Base-by-base conservation (phyloP, 2,113 vertebrate species). In the Alectura lathami region DNA sequence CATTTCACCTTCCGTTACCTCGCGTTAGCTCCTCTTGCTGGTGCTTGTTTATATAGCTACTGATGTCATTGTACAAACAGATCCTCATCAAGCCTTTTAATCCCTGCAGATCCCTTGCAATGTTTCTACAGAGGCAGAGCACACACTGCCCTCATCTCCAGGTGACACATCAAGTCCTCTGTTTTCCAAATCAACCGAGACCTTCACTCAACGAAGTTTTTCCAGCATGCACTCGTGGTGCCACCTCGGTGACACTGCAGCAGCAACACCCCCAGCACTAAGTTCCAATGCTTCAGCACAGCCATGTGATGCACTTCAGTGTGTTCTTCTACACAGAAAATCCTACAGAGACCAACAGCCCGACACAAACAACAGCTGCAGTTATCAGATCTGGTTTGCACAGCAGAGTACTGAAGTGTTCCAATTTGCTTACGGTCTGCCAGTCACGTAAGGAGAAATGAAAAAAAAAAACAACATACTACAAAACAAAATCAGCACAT, bases 91-190 rank as follows among this genome's bases (percentile, higher is more conserved):
- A 95, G 42, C 95, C 92, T 32, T 89, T 26, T 75, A 95, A 96
- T 96, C 88, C 93, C 63, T 23, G 34, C n/a, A 81, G 70, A 96
- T 96, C 95, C 89, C 78, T 93, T 95, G 73, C 91, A 96, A 94
- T 54, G 85, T 51, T 85, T 90, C 96, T 92, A 43, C 11, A 3
- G 1, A 82, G 88, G 60, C 43, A 86, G 17, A 70, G 57, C 68
- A 79, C 93, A 91, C 72, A 89, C 1, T 36, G 83, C 29, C 51
- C 95, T 94, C 63, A 62, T 18, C 75, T 68, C 40, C 93, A 95
- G 91, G 70, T 67, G 68, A 91, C 36, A 34, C 22, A 64, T 14
- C 51, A 40, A 51, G 47, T 45, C 74, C 60, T 36, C 38, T 60
- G 8, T 6, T 51, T 23, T 53, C 68, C 73, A 72, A 26, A 70